These are phyloP conservation scores for Diuraphis noxia DNA, from an alignment of 1,140 invertebrate species.

Conservation along the genomic window DNA sequence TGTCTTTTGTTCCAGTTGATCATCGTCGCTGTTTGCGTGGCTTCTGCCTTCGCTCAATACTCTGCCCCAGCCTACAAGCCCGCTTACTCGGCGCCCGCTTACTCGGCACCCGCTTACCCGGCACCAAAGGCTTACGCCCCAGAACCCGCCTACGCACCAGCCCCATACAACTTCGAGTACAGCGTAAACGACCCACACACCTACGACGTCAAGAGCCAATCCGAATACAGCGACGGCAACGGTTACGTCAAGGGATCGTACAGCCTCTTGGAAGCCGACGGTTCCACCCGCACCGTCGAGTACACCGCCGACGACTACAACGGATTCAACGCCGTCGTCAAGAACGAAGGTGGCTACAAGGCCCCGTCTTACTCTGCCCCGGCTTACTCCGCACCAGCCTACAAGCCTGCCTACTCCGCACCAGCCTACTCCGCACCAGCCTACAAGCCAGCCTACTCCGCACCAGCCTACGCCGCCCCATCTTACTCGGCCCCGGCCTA, in stretches of 20 bases:
- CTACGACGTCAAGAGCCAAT: constrained; percentile 57
- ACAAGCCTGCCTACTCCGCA: constrained; percentile 50
- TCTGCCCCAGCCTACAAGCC: constrained; percentile 54
- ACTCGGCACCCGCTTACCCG: constrained; percentile 55
- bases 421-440: constrained; percentile 27
- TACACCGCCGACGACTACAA: constrained; percentile 59
- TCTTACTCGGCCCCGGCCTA: constrained; percentile 34
- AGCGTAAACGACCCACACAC: constrained; percentile 58
- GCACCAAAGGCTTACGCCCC: constrained; percentile 56
- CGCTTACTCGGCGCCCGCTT: constrained; percentile 40
- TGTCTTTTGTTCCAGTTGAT: constrained; percentile 53
- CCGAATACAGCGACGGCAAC: constrained; percentile 58
- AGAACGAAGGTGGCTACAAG: constrained; percentile 54
- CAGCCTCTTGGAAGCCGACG: constrained; percentile 63
- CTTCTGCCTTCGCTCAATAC: constrained; percentile 48
- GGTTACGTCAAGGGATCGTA: constrained; percentile 61
- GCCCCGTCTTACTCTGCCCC: constrained; percentile 43
- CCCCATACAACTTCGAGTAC: constrained; percentile 58
- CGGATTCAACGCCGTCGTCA: constrained; percentile 57
- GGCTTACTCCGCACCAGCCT: constrained; percentile 52
- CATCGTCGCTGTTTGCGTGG: constrained; percentile 56
- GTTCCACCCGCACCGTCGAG: constrained; percentile 66
- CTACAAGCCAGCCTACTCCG: constrained; percentile 19
- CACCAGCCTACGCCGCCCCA: not conserved
- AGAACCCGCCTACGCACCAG: constrained; percentile 57